Conservation (phyloP, 1,140 invertebrate genomes). For the Hirudo medicinalis region DNA sequence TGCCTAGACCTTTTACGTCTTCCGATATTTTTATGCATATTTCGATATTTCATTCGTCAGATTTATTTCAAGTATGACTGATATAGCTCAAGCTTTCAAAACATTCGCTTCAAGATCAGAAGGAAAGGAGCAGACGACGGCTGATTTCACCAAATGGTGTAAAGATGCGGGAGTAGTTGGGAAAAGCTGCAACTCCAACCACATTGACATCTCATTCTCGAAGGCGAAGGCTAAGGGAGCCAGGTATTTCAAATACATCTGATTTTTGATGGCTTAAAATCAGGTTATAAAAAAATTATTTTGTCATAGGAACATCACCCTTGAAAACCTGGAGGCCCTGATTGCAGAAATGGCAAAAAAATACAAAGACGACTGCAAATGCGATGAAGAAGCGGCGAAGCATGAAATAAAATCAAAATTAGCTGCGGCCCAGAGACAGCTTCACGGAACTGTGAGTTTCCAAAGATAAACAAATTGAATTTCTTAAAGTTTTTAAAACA, state of each 20-base stretch:
- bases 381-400: slow-evolving; percentile 15
- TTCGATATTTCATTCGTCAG: too few relatives aligned
- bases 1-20: too few relatives aligned
- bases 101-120: slow-evolving; percentile 20
- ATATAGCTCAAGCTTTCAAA: slow-evolving; percentile 17
- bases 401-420: slow-evolving; percentile 19
- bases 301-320: slow-evolving; percentile 13
- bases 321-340: slow-evolving; percentile 15
- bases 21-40: too few relatives aligned
- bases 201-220: slow-evolving; percentile 23
- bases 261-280: neutral
- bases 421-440: neutral
- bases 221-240: slow-evolving; percentile 21
- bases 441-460: slow-evolving; percentile 18
- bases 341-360: slow-evolving; percentile 22
- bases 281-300: neutral
- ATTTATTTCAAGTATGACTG: too few relatives aligned
- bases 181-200: slow-evolving; percentile 23
- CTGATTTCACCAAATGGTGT: slow-evolving; percentile 23
- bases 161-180: slow-evolving; percentile 19
- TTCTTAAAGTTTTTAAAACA: neutral
- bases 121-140: slow-evolving; percentile 19
- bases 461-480: neutral
- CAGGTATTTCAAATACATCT: slow-evolving; percentile 12
- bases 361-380: slow-evolving; percentile 21